A percentile compares a stretch with the other conserved stretches of the same genome.
phyloP scores from a whole-genome alignment of 2,888 invertebrate genomes.

The Laothoe populi region DNA sequence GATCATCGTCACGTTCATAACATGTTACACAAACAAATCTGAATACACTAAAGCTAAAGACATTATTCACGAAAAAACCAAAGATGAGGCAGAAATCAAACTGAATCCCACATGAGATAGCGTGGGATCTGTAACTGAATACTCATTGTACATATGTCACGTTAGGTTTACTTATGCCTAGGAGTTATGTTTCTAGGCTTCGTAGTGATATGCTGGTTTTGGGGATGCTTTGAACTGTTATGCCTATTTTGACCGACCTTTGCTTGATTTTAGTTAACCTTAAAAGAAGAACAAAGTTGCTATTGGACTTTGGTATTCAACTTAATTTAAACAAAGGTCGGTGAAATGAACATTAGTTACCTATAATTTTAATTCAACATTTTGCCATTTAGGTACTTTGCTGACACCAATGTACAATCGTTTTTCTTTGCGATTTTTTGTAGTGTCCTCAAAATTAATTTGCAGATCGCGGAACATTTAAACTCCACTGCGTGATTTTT shows the following conservation, averaged over 20 bases:
- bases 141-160: conserved; percentile 22
- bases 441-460: conserved; percentile 12
- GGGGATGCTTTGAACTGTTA: background rate
- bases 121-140: background rate
- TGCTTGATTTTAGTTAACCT: background rate
- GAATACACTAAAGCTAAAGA: conserved; percentile 55
- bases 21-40: conserved; percentile 55
- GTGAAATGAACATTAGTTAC: background rate
- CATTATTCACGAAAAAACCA: conserved; percentile 51
- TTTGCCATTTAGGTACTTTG: background rate
- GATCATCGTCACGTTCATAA: conserved; percentile 72
- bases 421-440: background rate
- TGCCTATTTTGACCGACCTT: background rate
- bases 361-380: background rate
- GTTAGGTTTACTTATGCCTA: conserved; percentile 10
- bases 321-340: background rate
- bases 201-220: background rate
- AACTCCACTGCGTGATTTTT: conserved; percentile 20
- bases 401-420: background rate
- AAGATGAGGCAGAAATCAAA: conserved; percentile 70
- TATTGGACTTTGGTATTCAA: background rate
- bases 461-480: conserved; percentile 13
- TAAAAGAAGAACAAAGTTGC: background rate
- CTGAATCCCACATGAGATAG: conserved; percentile 60
- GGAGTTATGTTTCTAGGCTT: conserved; percentile 9